These are phyloP conservation scores for Phalacrocorax brasilianus DNA, from an alignment of 2,113 vertebrate genomes.

Conservation along the genomic window DNA sequence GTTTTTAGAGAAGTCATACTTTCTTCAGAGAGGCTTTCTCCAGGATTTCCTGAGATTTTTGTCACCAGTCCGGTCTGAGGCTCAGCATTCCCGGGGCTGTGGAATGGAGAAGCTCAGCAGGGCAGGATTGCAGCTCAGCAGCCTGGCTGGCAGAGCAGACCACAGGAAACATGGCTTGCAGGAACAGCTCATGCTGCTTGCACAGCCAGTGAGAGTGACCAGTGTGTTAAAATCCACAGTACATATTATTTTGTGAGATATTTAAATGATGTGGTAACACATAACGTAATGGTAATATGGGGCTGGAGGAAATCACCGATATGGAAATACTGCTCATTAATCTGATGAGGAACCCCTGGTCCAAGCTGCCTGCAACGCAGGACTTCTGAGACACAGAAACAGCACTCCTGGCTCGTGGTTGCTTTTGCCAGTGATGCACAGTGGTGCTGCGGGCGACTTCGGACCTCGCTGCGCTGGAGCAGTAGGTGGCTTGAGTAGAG, in stretches of 20 bases:
- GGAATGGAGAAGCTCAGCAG: neutral
- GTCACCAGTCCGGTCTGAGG: neutral
- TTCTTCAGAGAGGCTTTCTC: neutral
- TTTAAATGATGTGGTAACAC: neutral
- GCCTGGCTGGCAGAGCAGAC: neutral
- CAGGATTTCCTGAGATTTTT: neutral
- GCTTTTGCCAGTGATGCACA: neutral
- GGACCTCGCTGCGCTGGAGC: neutral
- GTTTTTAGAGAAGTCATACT: neutral
- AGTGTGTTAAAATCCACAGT: neutral
- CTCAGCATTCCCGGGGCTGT: neutral
- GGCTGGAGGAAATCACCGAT: neutral
- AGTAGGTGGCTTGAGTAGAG: neutral
- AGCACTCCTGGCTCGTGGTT: neutral
- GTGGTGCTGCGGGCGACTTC: fast-evolving
- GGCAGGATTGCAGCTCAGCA: neutral
- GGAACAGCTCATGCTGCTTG: neutral
- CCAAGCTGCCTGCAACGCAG: neutral
- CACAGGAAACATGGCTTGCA: neutral
- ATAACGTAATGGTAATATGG: neutral
- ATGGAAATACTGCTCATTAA: neutral
- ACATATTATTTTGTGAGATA: neutral
- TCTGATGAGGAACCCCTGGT: neutral
- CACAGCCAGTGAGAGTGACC: neutral
- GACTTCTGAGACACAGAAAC: neutral